phyloP scores from a whole-genome alignment of 2,888 invertebrate species.

The Phyllotreta striolata region DNA sequence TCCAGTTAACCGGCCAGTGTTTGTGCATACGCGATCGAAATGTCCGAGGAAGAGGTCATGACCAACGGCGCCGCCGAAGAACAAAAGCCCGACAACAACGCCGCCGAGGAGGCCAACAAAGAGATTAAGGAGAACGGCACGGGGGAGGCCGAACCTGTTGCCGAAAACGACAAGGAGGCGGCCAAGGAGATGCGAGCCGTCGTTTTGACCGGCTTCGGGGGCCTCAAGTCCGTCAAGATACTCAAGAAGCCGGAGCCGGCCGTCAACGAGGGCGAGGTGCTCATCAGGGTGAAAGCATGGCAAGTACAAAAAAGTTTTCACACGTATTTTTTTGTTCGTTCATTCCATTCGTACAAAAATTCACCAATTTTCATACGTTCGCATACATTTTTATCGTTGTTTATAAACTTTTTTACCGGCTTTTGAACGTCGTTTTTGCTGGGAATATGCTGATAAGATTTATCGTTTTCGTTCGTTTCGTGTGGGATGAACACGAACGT shows the following conservation, averaged over 20 bases:
- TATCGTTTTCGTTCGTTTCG: no score
- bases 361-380: no score
- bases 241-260: conserved; percentile 81
- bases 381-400: neutral
- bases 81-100: conserved; percentile 46
- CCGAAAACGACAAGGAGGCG: conserved; percentile 58
- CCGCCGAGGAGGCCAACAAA: conserved; percentile 45
- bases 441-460: no score
- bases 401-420: neutral
- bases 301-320: conserved; percentile 65
- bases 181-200: conserved; percentile 87
- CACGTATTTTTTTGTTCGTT: no score
- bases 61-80: conserved; percentile 47
- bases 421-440: neutral
- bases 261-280: conserved; percentile 76
- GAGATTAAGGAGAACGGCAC: conserved; percentile 61
- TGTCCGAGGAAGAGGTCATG: conserved; percentile 51
- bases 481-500: no score
- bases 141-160: conserved; percentile 57
- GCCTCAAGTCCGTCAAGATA: conserved; percentile 84
- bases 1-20: no score
- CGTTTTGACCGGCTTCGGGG: conserved; percentile 85
- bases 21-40: conserved; percentile 28
- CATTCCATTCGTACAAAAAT: no score
- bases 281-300: conserved; percentile 87